Conservation (phyloP, 2,888 invertebrate genomes). For the Anticlea derivata region DNA sequence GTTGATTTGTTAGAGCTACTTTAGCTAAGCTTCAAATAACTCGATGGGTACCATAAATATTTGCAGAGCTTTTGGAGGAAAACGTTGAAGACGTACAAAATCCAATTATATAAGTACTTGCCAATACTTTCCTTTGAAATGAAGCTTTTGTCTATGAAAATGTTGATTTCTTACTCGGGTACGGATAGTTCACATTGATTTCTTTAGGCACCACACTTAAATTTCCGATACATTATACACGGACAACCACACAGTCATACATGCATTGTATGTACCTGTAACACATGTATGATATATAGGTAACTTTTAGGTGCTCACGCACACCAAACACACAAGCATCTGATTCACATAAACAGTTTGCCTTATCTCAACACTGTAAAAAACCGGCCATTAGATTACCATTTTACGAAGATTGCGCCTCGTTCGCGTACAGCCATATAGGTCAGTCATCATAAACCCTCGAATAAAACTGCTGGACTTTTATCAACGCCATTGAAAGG, state of each 20-base stretch:
- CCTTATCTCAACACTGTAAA: conserved; percentile 8
- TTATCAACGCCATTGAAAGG: conserved; percentile 11
- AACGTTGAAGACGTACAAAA: conserved; percentile 7
- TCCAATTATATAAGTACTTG: neutral
- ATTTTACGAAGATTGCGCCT: conserved; percentile 21
- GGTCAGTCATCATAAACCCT: conserved; percentile 17
- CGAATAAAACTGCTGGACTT: conserved; percentile 21
- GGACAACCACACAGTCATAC: too few relatives aligned
- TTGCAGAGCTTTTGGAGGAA: conserved; percentile 3
- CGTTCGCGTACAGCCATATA: conserved; percentile 14
- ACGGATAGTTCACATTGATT: neutral
- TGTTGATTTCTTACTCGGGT: neutral
- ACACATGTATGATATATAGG: too few relatives aligned
- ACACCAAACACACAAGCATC: neutral
- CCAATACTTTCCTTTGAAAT: conserved; percentile 1
- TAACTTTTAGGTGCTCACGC: too few relatives aligned
- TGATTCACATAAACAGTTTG: conserved; percentile 4
- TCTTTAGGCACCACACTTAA: neutral
- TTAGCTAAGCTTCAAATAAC: conserved; percentile 14
- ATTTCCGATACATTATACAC: too few relatives aligned
- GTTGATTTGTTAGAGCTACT: conserved; percentile 22
- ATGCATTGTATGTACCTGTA: too few relatives aligned
- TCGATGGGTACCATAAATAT: conserved; percentile 11
- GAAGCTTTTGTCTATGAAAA: neutral
- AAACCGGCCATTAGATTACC: conserved; percentile 14